Evolutionary conservation across 2,113 vertebrate genomes (phyloP).

Genomic region (Oryzias woworae): DNA sequence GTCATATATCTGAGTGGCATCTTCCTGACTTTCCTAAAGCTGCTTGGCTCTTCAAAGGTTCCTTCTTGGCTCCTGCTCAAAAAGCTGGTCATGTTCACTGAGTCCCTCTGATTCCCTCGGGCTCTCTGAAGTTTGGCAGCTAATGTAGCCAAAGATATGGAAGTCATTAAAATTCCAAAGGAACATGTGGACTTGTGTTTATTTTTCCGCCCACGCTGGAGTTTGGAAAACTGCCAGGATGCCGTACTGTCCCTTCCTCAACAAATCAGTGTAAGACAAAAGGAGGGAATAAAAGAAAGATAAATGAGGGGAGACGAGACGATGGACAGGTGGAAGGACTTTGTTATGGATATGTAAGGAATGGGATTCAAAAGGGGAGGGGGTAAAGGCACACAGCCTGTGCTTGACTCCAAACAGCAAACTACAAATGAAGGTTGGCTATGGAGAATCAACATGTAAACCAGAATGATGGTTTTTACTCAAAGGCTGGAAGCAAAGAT

Average conservation of each 20-base stretch:
- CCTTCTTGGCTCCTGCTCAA: constrained; percentile 34
- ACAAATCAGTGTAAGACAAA: constrained; percentile 22
- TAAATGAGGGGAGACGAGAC: constrained; percentile 15
- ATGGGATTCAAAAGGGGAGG: background rate
- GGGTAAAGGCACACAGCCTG: constrained; percentile 23
- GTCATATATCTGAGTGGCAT: background rate
- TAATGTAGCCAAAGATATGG: constrained; percentile 72
- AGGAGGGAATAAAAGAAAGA: constrained; percentile 32
- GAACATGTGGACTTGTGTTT: constrained; percentile 77
- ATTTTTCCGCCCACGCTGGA: constrained; percentile 70
- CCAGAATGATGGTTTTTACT: constrained; percentile 40
- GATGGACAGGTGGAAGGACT: constrained; percentile 2
- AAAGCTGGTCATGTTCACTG: constrained; percentile 34
- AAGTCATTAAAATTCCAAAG: constrained; percentile 85
- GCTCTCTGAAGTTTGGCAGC: constrained; percentile 72
- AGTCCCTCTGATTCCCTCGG: constrained; percentile 29
- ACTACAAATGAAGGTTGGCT: constrained; percentile 38
- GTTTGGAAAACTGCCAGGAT: constrained; percentile 59
- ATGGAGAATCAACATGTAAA: constrained; percentile 39
- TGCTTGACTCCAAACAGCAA: constrained; percentile 35
- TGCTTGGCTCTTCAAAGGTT: constrained; percentile 20
- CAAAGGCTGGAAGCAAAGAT: too few species aligned
- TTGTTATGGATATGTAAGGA: constrained; percentile 15
- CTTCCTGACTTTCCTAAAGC: background rate
- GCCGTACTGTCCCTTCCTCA: constrained; percentile 53